Percentiles rank a stretch among this genome's conserved stretches.
Conservation (phyloP, 92 coral and sea anemone species). For the Bergia puertoricense region DNA sequence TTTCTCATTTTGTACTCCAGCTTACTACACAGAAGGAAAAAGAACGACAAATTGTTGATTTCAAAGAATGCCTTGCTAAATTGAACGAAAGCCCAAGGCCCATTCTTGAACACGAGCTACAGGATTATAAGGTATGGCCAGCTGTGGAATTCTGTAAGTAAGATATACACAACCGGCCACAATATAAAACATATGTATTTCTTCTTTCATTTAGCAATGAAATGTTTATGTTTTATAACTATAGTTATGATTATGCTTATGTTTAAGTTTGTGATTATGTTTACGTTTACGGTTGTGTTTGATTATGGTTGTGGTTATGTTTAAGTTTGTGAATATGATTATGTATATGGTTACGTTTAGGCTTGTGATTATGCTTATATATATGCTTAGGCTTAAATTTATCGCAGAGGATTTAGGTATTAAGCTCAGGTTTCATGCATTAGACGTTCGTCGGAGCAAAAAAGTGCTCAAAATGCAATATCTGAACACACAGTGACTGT, state of each 20-base stretch:
- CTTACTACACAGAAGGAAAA: conserved; percentile 57
- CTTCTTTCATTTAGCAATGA: neutral
- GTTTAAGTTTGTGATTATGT: neutral
- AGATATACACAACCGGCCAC: neutral
- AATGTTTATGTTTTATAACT: neutral
- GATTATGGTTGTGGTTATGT: neutral
- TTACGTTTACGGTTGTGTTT: neutral
- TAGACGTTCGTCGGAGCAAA: neutral
- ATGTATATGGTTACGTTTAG: too few relatives aligned
- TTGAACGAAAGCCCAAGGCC: conserved; percentile 69
- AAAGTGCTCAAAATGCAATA: neutral
- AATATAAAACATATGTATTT: neutral
- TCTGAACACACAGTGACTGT: too few relatives aligned
- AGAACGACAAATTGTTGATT: conserved; percentile 73
- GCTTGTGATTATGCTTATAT: neutral
- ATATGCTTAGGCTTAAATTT: neutral
- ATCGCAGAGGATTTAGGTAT: neutral
- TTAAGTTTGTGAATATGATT: too few relatives aligned
- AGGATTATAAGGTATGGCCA: conserved; percentile 68
- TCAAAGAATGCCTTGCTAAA: conserved; percentile 69
- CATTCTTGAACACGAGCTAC: conserved; percentile 64
- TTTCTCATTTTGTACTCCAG: neutral
- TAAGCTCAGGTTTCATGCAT: neutral
- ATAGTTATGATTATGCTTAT: neutral
- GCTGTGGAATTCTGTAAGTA: neutral